phyloP scores from a whole-genome alignment of 2,113 vertebrate genomes.

The Semnornis frantzii region DNA sequence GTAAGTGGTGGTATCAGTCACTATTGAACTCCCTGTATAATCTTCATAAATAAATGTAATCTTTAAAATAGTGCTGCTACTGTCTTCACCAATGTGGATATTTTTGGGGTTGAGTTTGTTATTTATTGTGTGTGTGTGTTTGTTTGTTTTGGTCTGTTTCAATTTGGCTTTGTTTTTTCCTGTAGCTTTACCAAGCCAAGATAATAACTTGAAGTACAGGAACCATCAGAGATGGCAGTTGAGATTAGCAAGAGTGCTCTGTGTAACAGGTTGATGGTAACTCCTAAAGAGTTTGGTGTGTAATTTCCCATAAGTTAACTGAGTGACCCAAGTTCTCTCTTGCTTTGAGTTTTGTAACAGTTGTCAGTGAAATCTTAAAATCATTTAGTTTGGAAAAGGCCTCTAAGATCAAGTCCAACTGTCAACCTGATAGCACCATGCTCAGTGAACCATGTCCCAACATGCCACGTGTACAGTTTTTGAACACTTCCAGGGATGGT shows the following conservation, averaged over 20 bases:
- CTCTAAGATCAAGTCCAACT: too few relatives aligned
- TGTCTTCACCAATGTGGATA: neutral
- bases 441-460: too few relatives aligned
- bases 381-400: too few relatives aligned
- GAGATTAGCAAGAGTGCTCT: neutral
- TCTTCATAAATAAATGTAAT: neutral
- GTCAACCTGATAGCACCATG: too few relatives aligned
- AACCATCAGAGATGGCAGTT: neutral
- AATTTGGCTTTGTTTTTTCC: too few relatives aligned
- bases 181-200: neutral
- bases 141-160: neutral
- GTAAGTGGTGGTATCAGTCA: neutral
- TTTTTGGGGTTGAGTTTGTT: neutral
- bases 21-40: neutral
- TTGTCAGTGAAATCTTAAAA: neutral
- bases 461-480: too few relatives aligned
- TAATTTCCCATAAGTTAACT: neutral
- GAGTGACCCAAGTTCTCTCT: neutral
- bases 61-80: neutral
- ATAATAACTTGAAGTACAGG: neutral
- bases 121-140: neutral
- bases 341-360: neutral
- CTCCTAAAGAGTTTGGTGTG: neutral
- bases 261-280: neutral
- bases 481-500: too few relatives aligned